phyloP scores from a whole-genome alignment of 2,888 invertebrate species.

The Lottia scabra region DNA sequence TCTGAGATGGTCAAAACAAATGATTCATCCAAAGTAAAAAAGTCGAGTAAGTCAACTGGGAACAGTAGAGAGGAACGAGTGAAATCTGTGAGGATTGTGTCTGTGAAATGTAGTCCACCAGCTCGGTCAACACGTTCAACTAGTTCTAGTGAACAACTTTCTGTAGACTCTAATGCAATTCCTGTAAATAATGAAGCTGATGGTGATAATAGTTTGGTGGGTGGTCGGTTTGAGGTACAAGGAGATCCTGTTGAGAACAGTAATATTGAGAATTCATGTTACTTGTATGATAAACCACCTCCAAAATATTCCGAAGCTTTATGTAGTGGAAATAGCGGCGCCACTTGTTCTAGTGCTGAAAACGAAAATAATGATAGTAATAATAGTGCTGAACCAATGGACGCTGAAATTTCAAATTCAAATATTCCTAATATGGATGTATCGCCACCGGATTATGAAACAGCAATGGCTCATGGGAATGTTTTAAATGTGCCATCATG shows the following conservation, averaged over 20 bases:
- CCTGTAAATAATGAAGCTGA: too few species aligned
- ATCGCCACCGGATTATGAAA: not conserved
- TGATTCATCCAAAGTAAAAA: not conserved
- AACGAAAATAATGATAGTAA: not conserved
- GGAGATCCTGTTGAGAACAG: not conserved
- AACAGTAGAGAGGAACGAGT: not conserved
- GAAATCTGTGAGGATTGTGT: not conserved
- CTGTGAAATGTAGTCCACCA: not conserved
- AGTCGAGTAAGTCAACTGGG: not conserved
- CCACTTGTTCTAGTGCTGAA: not conserved
- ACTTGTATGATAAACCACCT: not conserved
- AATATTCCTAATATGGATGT: not conserved
- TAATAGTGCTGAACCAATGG: not conserved
- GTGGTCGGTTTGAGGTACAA: too few species aligned
- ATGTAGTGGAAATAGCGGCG: not conserved
- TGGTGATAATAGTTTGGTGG: too few species aligned
- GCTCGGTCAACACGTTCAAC: not conserved
- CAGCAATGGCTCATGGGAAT: constrained; percentile 2
- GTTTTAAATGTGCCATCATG: not conserved
- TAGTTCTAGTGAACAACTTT: too few species aligned
- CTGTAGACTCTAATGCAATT: too few species aligned
- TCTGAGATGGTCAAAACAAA: not conserved
- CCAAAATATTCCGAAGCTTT: not conserved
- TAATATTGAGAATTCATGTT: not conserved
- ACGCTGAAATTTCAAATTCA: not conserved